Conservation (phyloP, 2,797 vertebrate species). For the Trematomus bernacchii region DNA sequence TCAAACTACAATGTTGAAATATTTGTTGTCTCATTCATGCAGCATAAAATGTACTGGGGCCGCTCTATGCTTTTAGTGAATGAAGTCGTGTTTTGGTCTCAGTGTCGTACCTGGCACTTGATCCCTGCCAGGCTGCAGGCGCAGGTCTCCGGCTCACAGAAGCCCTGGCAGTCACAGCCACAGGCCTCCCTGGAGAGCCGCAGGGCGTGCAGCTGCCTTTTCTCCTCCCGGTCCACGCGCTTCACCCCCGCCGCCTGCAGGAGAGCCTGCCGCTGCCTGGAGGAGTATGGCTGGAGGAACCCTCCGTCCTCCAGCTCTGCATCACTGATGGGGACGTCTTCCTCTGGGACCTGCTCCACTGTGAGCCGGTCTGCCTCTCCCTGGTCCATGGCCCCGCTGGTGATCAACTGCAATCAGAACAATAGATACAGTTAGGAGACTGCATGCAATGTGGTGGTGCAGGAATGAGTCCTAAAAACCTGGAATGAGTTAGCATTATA, state of each 20-base stretch:
- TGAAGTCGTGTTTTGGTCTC: not conserved
- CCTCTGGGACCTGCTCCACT: slow-evolving; percentile 82
- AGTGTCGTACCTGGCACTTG: slow-evolving; percentile 91
- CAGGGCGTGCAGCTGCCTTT: slow-evolving; percentile 89
- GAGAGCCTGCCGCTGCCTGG: slow-evolving; percentile 88
- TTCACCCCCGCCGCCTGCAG: slow-evolving; percentile 89
- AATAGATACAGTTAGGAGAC: slow-evolving; percentile 5
- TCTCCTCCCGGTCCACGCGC: slow-evolving; percentile 92
- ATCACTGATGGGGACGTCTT: slow-evolving; percentile 71
- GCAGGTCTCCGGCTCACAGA: slow-evolving; percentile 94
- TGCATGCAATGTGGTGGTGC: not conserved
- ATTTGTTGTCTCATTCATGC: no score
- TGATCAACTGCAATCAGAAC: slow-evolving; percentile 80
- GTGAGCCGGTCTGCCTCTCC: slow-evolving; percentile 83
- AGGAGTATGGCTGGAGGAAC: slow-evolving; percentile 89
- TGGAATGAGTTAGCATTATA: no score
- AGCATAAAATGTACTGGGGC: not conserved
- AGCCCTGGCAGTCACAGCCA: slow-evolving; percentile 90
- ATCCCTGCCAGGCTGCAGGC: slow-evolving; percentile 93
- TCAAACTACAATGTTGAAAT: not conserved
- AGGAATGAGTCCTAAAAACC: no score
- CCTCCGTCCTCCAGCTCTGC: slow-evolving; percentile 84
- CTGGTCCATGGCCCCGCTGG: slow-evolving; percentile 77
- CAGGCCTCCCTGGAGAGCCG: slow-evolving; percentile 92
- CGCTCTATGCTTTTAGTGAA: not conserved